These are phyloP conservation scores for Rousettus leschenaultii DNA, from an alignment of 2,113 vertebrate genomes.

Conservation along the genomic window DNA sequence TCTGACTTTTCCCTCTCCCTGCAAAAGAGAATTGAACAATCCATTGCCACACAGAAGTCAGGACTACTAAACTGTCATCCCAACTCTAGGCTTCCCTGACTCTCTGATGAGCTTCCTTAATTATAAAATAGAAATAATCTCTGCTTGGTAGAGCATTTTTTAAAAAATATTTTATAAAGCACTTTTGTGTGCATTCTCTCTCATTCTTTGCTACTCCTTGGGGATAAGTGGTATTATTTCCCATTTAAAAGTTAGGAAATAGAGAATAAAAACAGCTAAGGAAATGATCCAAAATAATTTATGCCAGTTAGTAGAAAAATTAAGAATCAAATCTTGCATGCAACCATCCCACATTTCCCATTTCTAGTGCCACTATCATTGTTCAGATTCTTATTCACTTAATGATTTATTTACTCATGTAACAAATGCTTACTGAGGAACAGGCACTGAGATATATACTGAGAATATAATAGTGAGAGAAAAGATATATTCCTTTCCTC, in stretches of 20 bases:
- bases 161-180: neutral
- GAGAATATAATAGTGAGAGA: neutral
- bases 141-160: neutral
- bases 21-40: too few relatives aligned
- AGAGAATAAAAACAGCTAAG: neutral
- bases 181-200: neutral
- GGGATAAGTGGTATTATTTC: neutral
- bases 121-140: neutral
- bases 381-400: neutral
- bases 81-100: neutral
- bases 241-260: slow-evolving; percentile 27
- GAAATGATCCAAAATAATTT: neutral
- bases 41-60: neutral
- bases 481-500: neutral
- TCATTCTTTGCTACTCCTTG: neutral
- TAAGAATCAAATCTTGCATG: neutral
- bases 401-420: neutral
- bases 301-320: neutral
- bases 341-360: neutral
- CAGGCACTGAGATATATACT: neutral
- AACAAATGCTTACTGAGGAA: neutral
- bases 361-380: neutral
- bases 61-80: neutral
- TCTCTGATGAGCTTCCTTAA: neutral
- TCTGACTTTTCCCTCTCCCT: neutral